Evolutionary conservation across 1,140 invertebrate genomes (phyloP), one percentile per base, ranked within the genome.

Genomic region (Tetraneura akinire): DNA sequence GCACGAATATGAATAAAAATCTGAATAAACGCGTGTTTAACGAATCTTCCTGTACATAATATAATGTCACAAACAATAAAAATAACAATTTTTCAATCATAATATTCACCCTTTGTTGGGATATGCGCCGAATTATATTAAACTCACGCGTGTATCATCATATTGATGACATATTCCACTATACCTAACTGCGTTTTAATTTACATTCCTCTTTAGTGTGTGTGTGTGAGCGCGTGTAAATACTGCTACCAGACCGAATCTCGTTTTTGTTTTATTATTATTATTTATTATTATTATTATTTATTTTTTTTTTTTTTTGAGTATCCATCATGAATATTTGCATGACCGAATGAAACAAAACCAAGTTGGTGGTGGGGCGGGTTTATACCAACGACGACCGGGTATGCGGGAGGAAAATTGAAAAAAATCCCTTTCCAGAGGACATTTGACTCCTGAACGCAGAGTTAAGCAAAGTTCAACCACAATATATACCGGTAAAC

Each of bases 401-500:
- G 49, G 49, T 0, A 5, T 16, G 14, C 37, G 55, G 74, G 37
- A n/a, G 26, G 71, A 74, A 78, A 78, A 78, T 78, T 78, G 74
- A 78, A 78, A 78, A 37, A 78, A 78, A 78, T 60, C 53, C 74
- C 74, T 60, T 78, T 78, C 6, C 55, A 78, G 74, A 78, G 74
- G 74, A 78, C 74, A 62, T 78, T 78, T 78, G 74, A 78, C 74
- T 78, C 74, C 74, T 78, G 74, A 78, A 78, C 74, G 55, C 55
- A 18, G 74, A 78, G 37, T 60, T 45, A 26, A 78, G 74, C 74
- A 78, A 78, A 78, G 74, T 78, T 78, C 74, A 78, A 55, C 53
- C 74, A 29, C 74, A 78, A 78, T 78, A 78, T 62, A 78, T 78
- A 78, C 74, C 53, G 74, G 74, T 78, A 78, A 78, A 78, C 74